A percentile compares a stretch with the other conserved stretches of the same genome.
Evolutionary conservation across 2,888 invertebrate genomes (phyloP).

Genomic region (Acronicta alni): DNA sequence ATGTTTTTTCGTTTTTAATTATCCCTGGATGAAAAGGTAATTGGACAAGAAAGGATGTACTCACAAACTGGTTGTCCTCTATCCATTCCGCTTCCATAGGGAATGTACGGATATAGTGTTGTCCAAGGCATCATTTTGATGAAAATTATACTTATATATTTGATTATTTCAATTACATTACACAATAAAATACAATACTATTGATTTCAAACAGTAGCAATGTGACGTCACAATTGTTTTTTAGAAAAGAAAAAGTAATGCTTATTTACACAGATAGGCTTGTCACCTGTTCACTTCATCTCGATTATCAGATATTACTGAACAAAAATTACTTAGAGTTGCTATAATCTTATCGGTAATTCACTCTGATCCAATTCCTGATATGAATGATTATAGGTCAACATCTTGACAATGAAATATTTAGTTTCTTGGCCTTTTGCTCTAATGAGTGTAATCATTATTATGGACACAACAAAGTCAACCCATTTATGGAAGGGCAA

Average conservation of each 20-base stretch:
- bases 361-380: constrained; percentile 14
- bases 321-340: constrained; percentile 22
- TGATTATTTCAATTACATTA: background rate
- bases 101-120: constrained; percentile 11
- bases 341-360: constrained; percentile 49
- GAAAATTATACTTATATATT: background rate
- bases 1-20: background rate
- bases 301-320: constrained; percentile 44
- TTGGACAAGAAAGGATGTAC: constrained; percentile 9
- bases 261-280: constrained; percentile 14
- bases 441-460: constrained; percentile 2
- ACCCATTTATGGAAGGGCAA: constrained; percentile 2
- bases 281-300: constrained; percentile 36
- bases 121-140: constrained; percentile 26
- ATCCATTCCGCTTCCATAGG: constrained; percentile 5
- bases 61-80: constrained; percentile 33
- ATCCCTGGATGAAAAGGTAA: background rate
- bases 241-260: background rate
- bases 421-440: constrained; percentile 11
- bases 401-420: constrained; percentile 51
- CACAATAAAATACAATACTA: background rate
- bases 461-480: constrained; percentile 1
- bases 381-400: constrained; percentile 38
- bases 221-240: constrained; percentile 8
- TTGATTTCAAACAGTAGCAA: background rate